phyloP scores from a whole-genome alignment of 2,113 vertebrate species.

The Gobiocypris rarus region DNA sequence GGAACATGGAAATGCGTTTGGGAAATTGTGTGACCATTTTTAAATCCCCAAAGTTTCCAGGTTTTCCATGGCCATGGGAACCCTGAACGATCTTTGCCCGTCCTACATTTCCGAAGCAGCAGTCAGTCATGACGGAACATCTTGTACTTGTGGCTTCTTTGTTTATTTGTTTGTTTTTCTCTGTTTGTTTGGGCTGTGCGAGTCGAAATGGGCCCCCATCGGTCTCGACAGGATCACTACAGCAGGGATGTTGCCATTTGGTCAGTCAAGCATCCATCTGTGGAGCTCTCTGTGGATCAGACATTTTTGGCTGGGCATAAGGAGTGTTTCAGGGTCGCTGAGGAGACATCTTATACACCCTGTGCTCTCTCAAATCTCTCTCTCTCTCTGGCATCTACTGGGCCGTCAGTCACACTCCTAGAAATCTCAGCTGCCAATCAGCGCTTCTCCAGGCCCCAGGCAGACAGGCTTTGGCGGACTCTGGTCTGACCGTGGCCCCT shows the following conservation, averaged over 20 bases:
- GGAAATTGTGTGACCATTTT: no score
- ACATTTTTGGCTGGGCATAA: constrained; percentile 3
- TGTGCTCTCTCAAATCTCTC: neutral
- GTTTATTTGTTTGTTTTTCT: constrained; percentile 35
- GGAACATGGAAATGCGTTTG: no score
- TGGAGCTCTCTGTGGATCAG: constrained; percentile 31
- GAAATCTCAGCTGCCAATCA: constrained; percentile 37
- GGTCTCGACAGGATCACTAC: constrained; percentile 29
- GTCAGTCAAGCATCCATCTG: constrained; percentile 40
- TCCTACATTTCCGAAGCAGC: neutral
- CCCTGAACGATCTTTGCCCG: neutral
- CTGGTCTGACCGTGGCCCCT: neutral
- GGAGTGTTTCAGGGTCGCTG: constrained; percentile 29
- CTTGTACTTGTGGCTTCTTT: constrained; percentile 22
- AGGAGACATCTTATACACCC: constrained; percentile 3
- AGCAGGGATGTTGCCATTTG: constrained; percentile 27
- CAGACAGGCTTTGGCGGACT: neutral
- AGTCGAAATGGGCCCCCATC: neutral
- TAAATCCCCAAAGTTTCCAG: neutral
- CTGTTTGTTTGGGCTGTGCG: constrained; percentile 14
- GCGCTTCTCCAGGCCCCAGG: neutral
- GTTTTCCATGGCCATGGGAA: neutral
- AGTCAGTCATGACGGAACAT: constrained; percentile 14
- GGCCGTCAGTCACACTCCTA: constrained; percentile 17
- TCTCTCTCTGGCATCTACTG: constrained; percentile 24